Conservation (phyloP, 2,797 vertebrate genomes). For the Cyprinodon diabolis region DNA sequence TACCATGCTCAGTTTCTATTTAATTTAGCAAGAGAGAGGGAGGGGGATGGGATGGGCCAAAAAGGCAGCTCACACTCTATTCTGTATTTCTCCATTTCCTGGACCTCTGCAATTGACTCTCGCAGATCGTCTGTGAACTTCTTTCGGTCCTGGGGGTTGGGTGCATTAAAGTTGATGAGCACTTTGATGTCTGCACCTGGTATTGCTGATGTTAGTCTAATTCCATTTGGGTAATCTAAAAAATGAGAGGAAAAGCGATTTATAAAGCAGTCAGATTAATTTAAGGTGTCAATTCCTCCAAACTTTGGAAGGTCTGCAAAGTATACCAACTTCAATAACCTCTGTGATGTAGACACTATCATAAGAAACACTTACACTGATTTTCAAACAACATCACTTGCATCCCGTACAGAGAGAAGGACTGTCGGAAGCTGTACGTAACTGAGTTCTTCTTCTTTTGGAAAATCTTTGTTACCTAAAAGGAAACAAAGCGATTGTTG, state of each 20-base stretch:
- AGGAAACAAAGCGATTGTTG: constrained; percentile 13
- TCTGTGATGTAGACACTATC: constrained; percentile 46
- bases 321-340: constrained; percentile 26
- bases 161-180: constrained; percentile 97
- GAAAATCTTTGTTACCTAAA: constrained; percentile 98
- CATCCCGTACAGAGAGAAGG: constrained; percentile 97
- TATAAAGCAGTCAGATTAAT: neutral
- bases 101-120: constrained; percentile 96
- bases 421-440: constrained; percentile 98
- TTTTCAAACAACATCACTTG: constrained; percentile 98
- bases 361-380: constrained; percentile 88
- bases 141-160: constrained; percentile 98
- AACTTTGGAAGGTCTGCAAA: constrained; percentile 7
- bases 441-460: constrained; percentile 99
- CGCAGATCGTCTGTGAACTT: constrained; percentile 97
- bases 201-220: constrained; percentile 94
- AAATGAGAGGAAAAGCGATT: constrained; percentile 4
- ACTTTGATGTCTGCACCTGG: constrained; percentile 97
- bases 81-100: constrained; percentile 99
- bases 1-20: constrained; percentile 51
- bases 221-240: constrained; percentile 96
- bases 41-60: constrained; percentile 11
- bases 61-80: constrained; percentile 92
- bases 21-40: constrained; percentile 34
- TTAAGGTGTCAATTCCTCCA: constrained; percentile 9